These are phyloP conservation scores for Solen grandis DNA, from an alignment of 1,140 invertebrate genomes.

Conservation along the genomic window DNA sequence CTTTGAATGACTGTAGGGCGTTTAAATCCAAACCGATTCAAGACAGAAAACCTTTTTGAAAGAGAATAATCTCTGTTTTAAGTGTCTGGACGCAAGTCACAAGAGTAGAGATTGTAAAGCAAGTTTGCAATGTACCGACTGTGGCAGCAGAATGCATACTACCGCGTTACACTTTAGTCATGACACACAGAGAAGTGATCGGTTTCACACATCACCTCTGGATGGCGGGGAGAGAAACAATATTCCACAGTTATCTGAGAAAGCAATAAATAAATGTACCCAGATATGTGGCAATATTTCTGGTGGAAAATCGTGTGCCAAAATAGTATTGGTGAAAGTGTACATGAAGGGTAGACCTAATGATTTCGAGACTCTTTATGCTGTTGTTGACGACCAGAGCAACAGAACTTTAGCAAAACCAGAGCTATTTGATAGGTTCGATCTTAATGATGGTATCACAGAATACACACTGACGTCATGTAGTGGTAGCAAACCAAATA, in stretches of 20 bases:
- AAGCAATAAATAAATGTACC: no score
- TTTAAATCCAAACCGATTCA: background rate
- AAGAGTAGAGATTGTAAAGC: background rate
- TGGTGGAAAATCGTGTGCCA: constrained; percentile 30
- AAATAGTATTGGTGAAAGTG: constrained; percentile 18
- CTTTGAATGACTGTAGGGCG: background rate
- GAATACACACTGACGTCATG: constrained; percentile 35
- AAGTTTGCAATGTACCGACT: background rate
- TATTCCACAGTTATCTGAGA: no score
- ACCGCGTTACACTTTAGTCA: no score
- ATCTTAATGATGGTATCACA: no score
- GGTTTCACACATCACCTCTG: no score
- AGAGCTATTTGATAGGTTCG: constrained; percentile 15
- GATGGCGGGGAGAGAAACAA: no score
- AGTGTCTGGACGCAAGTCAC: background rate
- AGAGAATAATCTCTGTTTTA: constrained; percentile 12
- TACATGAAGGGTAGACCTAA: constrained; percentile 3
- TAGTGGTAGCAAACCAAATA: constrained; percentile 3
- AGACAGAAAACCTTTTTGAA: background rate
- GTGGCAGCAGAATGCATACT: no score
- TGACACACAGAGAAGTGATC: no score
- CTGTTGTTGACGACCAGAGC: constrained; percentile 24
- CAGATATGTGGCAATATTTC: constrained; percentile 4
- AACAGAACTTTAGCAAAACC: constrained; percentile 34
- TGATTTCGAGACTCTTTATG: constrained; percentile 17